phyloP scores from a whole-genome alignment of 2,113 vertebrate species.

The Petaurus breviceps region DNA sequence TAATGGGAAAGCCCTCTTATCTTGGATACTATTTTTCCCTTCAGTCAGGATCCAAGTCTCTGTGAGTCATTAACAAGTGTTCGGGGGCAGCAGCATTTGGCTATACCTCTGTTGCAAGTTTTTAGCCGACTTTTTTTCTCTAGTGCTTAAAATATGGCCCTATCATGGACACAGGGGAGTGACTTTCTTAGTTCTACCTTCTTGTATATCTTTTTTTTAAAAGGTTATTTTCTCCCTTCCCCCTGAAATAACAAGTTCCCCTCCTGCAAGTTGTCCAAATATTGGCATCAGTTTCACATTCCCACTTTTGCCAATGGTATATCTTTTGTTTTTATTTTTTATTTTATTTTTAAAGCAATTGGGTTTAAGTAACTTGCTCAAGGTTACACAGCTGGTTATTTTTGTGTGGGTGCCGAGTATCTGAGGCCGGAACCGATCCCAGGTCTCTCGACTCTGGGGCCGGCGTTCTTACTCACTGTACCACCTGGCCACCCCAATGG shows the following conservation, averaged over 20 bases:
- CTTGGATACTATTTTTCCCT: constrained; percentile 67
- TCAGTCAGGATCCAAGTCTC: constrained; percentile 61
- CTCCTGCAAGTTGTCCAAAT: neutral
- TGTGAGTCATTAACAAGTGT: constrained; percentile 57
- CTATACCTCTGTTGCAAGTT: constrained; percentile 8
- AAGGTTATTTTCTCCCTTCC: too few species aligned
- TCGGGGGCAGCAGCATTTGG: constrained; percentile 10
- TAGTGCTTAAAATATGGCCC: neutral
- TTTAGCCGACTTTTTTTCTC: constrained; percentile 22
- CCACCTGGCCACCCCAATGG: too few species aligned
- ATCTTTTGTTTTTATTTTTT: too few species aligned
- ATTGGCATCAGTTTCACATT: neutral
- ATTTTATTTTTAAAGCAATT: too few species aligned
- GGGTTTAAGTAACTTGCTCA: too few species aligned
- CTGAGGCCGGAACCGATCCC: too few species aligned
- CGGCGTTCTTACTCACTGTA: too few species aligned
- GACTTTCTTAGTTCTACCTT: neutral
- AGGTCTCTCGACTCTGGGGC: too few species aligned
- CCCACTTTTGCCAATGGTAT: neutral
- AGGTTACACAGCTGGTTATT: too few species aligned
- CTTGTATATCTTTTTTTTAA: constrained; percentile 9
- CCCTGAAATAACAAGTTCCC: neutral
- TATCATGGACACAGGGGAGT: neutral
- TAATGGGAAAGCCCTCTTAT: constrained; percentile 69
- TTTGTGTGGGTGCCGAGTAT: too few species aligned